Evolutionary conservation across 2,888 invertebrate species (phyloP).

Genomic region (Dexiosoma caninum): DNA sequence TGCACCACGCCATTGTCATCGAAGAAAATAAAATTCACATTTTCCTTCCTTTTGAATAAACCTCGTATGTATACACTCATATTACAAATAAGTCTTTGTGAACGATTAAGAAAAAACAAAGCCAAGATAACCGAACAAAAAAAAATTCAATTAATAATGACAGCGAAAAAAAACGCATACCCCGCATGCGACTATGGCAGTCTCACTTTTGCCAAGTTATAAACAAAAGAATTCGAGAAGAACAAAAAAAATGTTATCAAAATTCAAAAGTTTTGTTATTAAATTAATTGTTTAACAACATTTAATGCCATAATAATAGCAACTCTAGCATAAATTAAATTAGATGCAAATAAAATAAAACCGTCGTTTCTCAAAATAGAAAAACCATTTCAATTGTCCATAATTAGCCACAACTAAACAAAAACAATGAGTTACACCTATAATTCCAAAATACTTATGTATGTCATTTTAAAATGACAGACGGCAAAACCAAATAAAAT

Average conservation of each 20-base stretch:
- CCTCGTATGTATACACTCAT: not conserved
- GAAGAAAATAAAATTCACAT: too few species aligned
- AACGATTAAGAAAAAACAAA: conserved; percentile 4
- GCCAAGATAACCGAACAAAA: not conserved
- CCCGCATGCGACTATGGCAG: not conserved
- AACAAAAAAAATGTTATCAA: conserved; percentile 6
- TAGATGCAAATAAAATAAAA: conserved; percentile 5
- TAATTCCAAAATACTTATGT: not conserved
- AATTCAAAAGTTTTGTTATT: conserved; percentile 21
- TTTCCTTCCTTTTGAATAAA: too few species aligned
- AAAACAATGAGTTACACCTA: not conserved
- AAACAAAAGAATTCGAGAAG: not conserved
- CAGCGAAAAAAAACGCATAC: not conserved
- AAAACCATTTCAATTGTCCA: not conserved
- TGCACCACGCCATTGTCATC: too few species aligned
- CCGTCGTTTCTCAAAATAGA: not conserved
- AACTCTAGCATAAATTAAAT: not conserved
- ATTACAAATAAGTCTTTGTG: conserved; percentile 27
- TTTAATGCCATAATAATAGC: conserved; percentile 1
- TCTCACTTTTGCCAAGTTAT: conserved; percentile 21
- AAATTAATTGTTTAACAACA: conserved; percentile 20
- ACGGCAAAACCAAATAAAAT: not conserved
- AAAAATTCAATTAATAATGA: not conserved
- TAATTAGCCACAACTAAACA: not conserved
- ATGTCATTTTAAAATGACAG: not conserved